phyloP scores from a whole-genome alignment of 2,888 invertebrate genomes.

The Pseudococcus jackbeardsleyi region DNA sequence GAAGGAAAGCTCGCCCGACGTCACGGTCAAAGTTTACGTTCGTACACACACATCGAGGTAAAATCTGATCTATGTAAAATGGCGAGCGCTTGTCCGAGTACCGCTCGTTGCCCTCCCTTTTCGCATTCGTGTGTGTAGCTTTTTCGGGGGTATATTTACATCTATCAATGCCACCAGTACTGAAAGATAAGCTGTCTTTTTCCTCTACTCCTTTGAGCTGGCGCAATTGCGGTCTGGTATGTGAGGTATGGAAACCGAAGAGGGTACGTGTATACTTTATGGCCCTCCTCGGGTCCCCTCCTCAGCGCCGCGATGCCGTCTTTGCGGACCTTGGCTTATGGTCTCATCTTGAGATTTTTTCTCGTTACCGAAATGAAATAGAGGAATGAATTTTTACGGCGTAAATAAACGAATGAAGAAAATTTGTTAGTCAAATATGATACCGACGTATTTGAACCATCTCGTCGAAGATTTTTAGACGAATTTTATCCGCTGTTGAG shows the following conservation, averaged over 20 bases:
- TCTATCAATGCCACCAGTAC: slow-evolving; percentile 42
- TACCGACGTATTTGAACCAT: neutral
- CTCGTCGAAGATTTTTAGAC: no score
- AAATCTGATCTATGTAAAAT: slow-evolving; percentile 31
- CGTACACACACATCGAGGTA: neutral
- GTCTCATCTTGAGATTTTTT: slow-evolving; percentile 1
- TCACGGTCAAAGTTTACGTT: neutral
- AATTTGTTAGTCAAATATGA: slow-evolving; percentile 47
- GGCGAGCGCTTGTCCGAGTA: neutral
- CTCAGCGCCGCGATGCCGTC: neutral
- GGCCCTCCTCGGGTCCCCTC: no score
- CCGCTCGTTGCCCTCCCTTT: neutral
- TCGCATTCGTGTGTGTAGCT: neutral
- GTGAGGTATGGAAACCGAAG: neutral
- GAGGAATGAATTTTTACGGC: neutral
- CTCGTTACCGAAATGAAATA: slow-evolving; percentile 36
- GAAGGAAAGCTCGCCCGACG: neutral
- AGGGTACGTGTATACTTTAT: neutral
- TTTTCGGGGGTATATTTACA: slow-evolving; percentile 22
- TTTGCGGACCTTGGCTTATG: neutral
- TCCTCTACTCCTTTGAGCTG: no score
- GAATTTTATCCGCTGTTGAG: no score
- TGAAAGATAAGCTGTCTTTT: slow-evolving; percentile 46
- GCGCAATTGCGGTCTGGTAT: no score
- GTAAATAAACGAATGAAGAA: slow-evolving; percentile 44